These are phyloP conservation scores for Caenorhabditis japonica DNA, from an alignment of 2,888 invertebrate genomes.

Conservation along the genomic window DNA sequence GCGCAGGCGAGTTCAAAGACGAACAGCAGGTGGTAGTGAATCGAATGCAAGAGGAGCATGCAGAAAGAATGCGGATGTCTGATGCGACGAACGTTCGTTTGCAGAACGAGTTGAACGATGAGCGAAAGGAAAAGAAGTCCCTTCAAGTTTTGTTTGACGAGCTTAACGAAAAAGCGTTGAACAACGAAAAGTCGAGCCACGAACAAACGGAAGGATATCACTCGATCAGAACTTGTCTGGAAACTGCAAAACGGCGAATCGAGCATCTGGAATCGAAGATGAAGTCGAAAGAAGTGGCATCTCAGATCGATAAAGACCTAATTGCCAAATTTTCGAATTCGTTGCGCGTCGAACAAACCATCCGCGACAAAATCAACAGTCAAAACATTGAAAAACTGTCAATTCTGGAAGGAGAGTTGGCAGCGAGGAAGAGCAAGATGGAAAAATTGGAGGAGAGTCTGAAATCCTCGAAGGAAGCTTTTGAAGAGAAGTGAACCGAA, in stretches of 20 bases:
- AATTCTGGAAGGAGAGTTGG: not conserved
- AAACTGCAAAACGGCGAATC: not conserved
- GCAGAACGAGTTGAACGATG: constrained; percentile 5
- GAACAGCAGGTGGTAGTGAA: not conserved
- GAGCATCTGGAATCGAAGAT: constrained; percentile 8
- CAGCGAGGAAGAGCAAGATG: not conserved
- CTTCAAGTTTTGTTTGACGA: constrained; percentile 7
- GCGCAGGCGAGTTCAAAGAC: not conserved
- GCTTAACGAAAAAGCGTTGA: constrained; percentile 8
- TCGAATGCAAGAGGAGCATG: constrained; percentile 1
- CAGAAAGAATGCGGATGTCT: constrained; percentile 11
- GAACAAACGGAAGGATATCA: constrained; percentile 3
- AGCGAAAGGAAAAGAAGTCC: constrained; percentile 1
- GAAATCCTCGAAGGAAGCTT: not conserved
- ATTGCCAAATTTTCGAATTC: not conserved
- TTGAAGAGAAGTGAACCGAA: too few species aligned
- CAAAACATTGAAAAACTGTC: not conserved
- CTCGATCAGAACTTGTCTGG: constrained; percentile 3
- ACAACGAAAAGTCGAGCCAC: constrained; percentile 4
- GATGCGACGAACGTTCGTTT: constrained; percentile 12
- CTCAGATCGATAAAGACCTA: not conserved
- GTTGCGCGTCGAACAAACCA: not conserved
- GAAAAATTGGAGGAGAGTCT: not conserved
- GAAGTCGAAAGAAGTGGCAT: not conserved
- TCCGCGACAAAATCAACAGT: not conserved